Conservation (phyloP, 2,797 vertebrate genomes). For the Liparis tanakae region DNA sequence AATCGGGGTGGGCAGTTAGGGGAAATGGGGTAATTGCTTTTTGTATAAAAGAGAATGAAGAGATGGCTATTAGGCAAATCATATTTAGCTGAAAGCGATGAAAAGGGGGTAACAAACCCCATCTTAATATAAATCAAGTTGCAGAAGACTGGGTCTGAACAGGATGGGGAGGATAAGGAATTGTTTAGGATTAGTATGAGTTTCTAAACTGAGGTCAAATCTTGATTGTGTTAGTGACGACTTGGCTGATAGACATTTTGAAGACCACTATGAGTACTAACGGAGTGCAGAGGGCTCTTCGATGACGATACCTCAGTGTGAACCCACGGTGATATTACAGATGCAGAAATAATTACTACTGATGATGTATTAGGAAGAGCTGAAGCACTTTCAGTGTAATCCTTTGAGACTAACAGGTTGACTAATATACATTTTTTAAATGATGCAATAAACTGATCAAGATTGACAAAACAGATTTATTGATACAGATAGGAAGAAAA, state of each 20-base stretch:
- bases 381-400: background rate
- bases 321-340: background rate
- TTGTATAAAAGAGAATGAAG: conserved; percentile 1
- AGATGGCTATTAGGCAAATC: background rate
- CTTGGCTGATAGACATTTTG: conserved; percentile 1
- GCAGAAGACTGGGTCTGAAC: background rate
- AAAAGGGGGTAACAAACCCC: background rate
- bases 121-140: background rate
- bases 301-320: background rate
- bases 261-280: background rate
- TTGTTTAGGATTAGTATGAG: background rate
- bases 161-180: background rate
- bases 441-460: background rate
- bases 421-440: background rate
- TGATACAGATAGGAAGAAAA: background rate
- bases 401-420: background rate
- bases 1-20: background rate
- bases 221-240: background rate
- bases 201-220: conserved; percentile 5
- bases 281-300: background rate
- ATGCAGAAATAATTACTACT: background rate
- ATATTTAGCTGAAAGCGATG: background rate
- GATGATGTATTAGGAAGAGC: background rate
- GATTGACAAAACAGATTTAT: background rate
- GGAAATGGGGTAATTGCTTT: background rate